Base-by-base conservation (phyloP, 2,888 invertebrate species). In the Hirtodrosophila alboralis region DNA sequence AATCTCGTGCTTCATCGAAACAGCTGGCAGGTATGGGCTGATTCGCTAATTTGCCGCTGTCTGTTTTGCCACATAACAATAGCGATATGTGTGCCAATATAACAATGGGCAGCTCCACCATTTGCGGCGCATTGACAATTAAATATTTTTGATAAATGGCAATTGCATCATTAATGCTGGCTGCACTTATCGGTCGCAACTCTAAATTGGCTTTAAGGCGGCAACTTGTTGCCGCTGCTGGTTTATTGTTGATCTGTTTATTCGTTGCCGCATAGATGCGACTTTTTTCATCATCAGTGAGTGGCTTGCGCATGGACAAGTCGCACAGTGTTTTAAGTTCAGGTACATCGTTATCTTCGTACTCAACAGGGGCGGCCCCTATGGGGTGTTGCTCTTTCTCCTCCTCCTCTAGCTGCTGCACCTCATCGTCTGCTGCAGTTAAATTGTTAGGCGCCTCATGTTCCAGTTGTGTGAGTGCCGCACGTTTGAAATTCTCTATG, bases 1-100 rank as follows among this genome's bases (percentile, higher is more conserved):
- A 92, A 69, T 93, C 92, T 89, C 96, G 95, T 49, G 95, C 94
- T 60, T 93, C 92, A 67, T 93, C 92, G 89, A 97, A 96, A 88
- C 95, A 95, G 79, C 93, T 92, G 43, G 94, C 78, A 1, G 89
- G 81, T 8, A 90, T 88, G 4, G 72, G 66, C 1, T 44, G 38
- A 0, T 68, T 43, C 7, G 52, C 38, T 2, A 47, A 53, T 1
- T 64, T 73, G 4, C 27, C 40, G 4, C 41, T 48, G 23, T 75
- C 79, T n/a, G n/a, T n/a, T 26, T 81, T 61, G 38, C 74, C 75
- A 40, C 91, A 90, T 0, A 91, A 58, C 12, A 86, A 63, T 14
- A 91, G 64, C 0, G 91, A 90, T 37, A 90, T 89, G 52, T 87
- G 88, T 2, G 90, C 89, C 13, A 90, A 45, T 12, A 89, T 88